Evolutionary conservation across 2,888 invertebrate species (phyloP).

Genomic region (Pocota personata): DNA sequence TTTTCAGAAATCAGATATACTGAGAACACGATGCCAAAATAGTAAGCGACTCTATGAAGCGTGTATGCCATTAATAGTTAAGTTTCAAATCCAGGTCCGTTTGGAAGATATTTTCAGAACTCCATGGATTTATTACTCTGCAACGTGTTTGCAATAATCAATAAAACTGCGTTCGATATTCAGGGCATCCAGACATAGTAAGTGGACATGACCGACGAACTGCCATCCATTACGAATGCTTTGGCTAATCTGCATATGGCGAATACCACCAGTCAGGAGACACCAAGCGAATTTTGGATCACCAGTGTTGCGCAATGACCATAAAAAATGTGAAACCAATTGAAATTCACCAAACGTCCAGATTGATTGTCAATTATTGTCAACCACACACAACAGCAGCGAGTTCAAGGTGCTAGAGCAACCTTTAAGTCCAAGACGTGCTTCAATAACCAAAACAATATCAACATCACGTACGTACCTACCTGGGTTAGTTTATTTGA

Average conservation of each 20-base stretch:
- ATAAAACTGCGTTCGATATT: conserved; percentile 50
- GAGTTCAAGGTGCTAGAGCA: conserved; percentile 71
- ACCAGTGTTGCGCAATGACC: conserved; percentile 58
- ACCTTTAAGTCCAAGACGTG: conserved; percentile 63
- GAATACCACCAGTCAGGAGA: conserved; percentile 16
- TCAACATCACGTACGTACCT: neutral
- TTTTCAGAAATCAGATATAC: neutral
- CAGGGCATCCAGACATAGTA: conserved; percentile 46
- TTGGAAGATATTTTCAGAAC: conserved; percentile 43
- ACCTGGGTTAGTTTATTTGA: neutral
- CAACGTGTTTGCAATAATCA: conserved; percentile 54
- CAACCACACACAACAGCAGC: conserved; percentile 10
- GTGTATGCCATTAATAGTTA: neutral
- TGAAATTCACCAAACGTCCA: conserved; percentile 59
- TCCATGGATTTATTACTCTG: conserved; percentile 43
- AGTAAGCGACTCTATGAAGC: neutral
- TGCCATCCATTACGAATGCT: conserved; percentile 29
- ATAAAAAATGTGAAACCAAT: conserved; percentile 54
- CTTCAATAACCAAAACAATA: neutral
- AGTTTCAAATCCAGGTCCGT: conserved; percentile 22
- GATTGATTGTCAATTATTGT: conserved; percentile 65
- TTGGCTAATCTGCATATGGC: conserved; percentile 52
- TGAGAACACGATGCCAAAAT: neutral
- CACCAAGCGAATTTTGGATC: conserved; percentile 39
- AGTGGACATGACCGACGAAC: conserved; percentile 43